These are phyloP conservation scores for Xanthia togata DNA, from an alignment of 2,888 invertebrate species.

Conservation along the genomic window DNA sequence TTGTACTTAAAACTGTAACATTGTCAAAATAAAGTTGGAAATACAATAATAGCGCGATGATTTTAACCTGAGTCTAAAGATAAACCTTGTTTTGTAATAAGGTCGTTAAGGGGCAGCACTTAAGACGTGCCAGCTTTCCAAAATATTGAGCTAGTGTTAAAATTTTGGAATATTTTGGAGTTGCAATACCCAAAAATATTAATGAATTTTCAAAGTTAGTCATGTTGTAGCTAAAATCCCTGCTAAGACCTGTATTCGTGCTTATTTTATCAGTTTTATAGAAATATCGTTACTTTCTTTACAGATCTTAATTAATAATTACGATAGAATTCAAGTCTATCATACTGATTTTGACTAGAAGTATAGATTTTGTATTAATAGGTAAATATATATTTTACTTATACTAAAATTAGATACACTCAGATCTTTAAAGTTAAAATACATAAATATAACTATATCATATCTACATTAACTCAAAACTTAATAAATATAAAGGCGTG, in stretches of 20 bases:
- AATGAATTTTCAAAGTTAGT: not conserved
- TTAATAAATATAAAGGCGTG: not conserved
- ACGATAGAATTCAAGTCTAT: slow-evolving; percentile 51
- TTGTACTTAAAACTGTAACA: not conserved
- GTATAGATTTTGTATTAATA: slow-evolving; percentile 23
- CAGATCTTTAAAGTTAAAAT: slow-evolving; percentile 51
- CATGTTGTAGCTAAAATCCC: not conserved
- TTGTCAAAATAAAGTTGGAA: not conserved
- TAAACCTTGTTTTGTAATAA: not conserved
- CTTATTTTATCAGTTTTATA: slow-evolving; percentile 15
- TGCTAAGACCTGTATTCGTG: slow-evolving; percentile 17
- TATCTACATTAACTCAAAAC: slow-evolving; percentile 27
- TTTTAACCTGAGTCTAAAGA: not conserved
- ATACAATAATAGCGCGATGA: not conserved
- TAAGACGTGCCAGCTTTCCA: not conserved
- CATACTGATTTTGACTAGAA: slow-evolving; percentile 67
- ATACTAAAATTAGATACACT: slow-evolving; percentile 23
- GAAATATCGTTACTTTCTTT: slow-evolving; percentile 40
- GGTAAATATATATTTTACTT: slow-evolving; percentile 38
- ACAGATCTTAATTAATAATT: slow-evolving; percentile 46
- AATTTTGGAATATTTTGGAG: not conserved
- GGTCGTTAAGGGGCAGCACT: not conserved
- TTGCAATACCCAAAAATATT: not conserved
- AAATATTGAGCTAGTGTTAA: not conserved
- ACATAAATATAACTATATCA: slow-evolving; percentile 26